Evolutionary conservation across 2,113 vertebrate species (phyloP).

Genomic region (Gasterosteus nipponicus): DNA sequence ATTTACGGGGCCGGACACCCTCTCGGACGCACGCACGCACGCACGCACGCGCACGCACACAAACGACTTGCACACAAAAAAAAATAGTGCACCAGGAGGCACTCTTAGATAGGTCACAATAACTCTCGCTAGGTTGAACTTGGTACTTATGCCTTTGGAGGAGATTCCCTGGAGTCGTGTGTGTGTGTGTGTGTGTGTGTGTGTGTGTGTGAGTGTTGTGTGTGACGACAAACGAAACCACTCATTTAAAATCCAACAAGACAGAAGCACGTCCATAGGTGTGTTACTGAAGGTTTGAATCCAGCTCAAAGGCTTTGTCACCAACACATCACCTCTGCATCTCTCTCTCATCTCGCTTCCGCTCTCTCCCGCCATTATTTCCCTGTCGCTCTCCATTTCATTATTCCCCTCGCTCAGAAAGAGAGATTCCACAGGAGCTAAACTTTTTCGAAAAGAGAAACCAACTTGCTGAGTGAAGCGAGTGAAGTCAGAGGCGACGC

Average conservation of each 20-base stretch:
- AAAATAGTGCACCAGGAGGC: slow-evolving; percentile 42
- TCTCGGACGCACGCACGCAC: slow-evolving; percentile 21
- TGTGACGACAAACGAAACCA: slow-evolving; percentile 40
- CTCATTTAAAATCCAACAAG: slow-evolving; percentile 61
- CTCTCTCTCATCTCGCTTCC: slow-evolving; percentile 28
- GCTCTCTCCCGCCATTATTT: slow-evolving; percentile 30
- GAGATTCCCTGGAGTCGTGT: slow-evolving; percentile 37
- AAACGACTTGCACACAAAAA: slow-evolving; percentile 11
- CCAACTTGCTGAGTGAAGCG: slow-evolving; percentile 26
- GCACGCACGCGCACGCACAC: slow-evolving; percentile 10
- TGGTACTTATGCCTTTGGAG: slow-evolving; percentile 46
- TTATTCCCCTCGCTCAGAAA: slow-evolving; percentile 36
- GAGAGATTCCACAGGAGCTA: slow-evolving; percentile 15
- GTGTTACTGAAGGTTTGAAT: slow-evolving; percentile 29
- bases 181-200: background rate
- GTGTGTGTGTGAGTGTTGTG: background rate
- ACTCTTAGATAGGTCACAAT: slow-evolving; percentile 59
- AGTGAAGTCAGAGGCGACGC: slow-evolving; percentile 27
- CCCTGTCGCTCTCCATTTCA: slow-evolving; percentile 46
- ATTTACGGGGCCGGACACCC: slow-evolving; percentile 67
- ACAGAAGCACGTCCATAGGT: slow-evolving; percentile 34
- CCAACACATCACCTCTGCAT: slow-evolving; percentile 27
- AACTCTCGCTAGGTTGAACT: slow-evolving; percentile 57
- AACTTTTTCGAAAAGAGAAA: slow-evolving; percentile 32
- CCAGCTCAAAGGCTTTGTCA: slow-evolving; percentile 49